These are phyloP conservation scores for Gadopsis marmoratus DNA, from an alignment of 2,797 vertebrate genomes.

Conservation along the genomic window DNA sequence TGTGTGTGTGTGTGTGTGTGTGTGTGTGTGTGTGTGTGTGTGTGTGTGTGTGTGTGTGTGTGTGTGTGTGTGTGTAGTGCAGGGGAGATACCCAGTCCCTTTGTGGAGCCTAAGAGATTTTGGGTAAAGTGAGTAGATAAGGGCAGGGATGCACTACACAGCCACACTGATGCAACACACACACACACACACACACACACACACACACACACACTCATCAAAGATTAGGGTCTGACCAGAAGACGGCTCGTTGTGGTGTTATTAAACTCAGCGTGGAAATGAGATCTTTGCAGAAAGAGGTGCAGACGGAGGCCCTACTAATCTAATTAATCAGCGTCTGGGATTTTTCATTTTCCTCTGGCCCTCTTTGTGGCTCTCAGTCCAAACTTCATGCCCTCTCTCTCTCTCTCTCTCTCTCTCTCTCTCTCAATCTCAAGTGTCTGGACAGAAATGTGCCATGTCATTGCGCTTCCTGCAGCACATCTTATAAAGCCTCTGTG, in stretches of 20 bases:
- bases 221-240: constrained; percentile 60
- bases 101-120: constrained; percentile 76
- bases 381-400: constrained; percentile 30
- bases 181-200: constrained; percentile 40
- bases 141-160: constrained; percentile 50
- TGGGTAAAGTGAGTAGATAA: constrained; percentile 80
- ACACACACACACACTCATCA: constrained; percentile 50
- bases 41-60: neutral
- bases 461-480: constrained; percentile 37
- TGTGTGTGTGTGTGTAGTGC: constrained; percentile 7
- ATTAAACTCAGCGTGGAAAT: constrained; percentile 82
- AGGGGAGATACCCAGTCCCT: constrained; percentile 76
- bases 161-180: constrained; percentile 33
- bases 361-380: constrained; percentile 28
- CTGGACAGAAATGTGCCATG: constrained; percentile 35
- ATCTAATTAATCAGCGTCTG: constrained; percentile 83
- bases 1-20: neutral
- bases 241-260: constrained; percentile 50
- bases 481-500: constrained; percentile 37
- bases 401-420: no score
- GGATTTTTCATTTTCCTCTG: constrained; percentile 55
- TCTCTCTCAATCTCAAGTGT: no score
- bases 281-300: constrained; percentile 75
- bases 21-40: neutral
- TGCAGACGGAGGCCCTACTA: constrained; percentile 69